Conservation (phyloP, 2,113 vertebrate species). For the Naja naja region DNA sequence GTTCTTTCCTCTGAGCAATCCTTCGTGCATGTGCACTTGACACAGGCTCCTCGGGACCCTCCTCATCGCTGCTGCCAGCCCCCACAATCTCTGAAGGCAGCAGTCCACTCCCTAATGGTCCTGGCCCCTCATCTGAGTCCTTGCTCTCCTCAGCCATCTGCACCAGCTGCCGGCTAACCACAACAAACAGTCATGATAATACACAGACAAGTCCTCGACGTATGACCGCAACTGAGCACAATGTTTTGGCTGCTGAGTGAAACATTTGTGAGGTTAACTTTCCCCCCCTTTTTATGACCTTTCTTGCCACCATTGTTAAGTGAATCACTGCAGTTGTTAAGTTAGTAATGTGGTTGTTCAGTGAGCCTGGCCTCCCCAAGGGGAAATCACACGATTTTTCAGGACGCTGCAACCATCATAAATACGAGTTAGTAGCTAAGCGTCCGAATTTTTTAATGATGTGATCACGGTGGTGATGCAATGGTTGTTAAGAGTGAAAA, state of each 20-base stretch:
- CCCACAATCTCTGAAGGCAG: too few relatives aligned
- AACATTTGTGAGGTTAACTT: not conserved
- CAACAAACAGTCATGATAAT: not conserved
- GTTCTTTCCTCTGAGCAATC: too few relatives aligned
- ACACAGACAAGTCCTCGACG: not conserved
- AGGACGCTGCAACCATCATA: not conserved
- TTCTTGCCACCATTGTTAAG: not conserved
- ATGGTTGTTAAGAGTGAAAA: not conserved
- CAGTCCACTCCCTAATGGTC: too few relatives aligned
- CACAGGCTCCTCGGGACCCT: too few relatives aligned
- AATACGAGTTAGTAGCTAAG: not conserved
- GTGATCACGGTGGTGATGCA: not conserved
- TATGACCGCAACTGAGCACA: not conserved
- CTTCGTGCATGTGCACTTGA: accelerated
- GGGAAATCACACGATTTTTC: too few relatives aligned
- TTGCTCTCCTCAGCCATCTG: too few relatives aligned
- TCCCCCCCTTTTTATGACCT: not conserved
- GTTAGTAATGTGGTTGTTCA: not conserved
- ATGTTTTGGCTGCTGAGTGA: not conserved
- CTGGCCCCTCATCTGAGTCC: too few relatives aligned
- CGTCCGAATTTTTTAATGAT: not conserved
- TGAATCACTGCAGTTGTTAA: not conserved
- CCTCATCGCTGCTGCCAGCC: too few relatives aligned
- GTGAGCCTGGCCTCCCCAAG: not conserved
- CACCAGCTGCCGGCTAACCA: too few relatives aligned